Conservation (phyloP, 2,888 invertebrate species). For the Apamea crenata region DNA sequence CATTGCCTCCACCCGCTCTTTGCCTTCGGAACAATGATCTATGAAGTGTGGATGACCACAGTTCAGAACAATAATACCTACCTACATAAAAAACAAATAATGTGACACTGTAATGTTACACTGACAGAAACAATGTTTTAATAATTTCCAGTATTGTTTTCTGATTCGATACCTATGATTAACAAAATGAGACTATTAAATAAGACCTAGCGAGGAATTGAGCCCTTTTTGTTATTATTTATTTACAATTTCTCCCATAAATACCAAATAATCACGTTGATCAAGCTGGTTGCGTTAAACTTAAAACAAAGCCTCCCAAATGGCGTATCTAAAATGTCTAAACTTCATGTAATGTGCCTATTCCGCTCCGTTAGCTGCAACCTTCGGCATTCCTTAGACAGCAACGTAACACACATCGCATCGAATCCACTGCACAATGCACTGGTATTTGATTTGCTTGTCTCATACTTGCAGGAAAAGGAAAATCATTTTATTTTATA, state of each 20-base stretch:
- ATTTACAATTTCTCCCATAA: neutral
- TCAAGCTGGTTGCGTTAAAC: neutral
- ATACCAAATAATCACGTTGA: neutral
- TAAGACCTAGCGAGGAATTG: neutral
- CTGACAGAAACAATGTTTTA: neutral
- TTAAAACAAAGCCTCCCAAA: neutral
- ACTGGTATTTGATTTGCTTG: neutral
- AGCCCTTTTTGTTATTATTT: neutral
- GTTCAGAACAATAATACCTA: too few relatives aligned
- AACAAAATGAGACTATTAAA: neutral
- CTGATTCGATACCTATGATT: neutral
- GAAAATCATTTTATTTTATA: neutral
- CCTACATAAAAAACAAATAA: too few relatives aligned
- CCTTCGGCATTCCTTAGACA: neutral
- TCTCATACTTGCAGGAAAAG: neutral
- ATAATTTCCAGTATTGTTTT: neutral
- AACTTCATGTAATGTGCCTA: neutral
- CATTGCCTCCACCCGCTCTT: constrained; percentile 20
- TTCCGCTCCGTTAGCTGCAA: neutral
- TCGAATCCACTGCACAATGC: neutral
- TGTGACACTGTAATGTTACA: neutral
- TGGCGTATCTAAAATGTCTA: neutral
- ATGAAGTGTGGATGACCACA: neutral
- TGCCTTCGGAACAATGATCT: neutral
- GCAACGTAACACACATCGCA: neutral